Evolutionary conservation across 2,797 vertebrate genomes (phyloP).

Genomic region (Etheostoma perlongum): DNA sequence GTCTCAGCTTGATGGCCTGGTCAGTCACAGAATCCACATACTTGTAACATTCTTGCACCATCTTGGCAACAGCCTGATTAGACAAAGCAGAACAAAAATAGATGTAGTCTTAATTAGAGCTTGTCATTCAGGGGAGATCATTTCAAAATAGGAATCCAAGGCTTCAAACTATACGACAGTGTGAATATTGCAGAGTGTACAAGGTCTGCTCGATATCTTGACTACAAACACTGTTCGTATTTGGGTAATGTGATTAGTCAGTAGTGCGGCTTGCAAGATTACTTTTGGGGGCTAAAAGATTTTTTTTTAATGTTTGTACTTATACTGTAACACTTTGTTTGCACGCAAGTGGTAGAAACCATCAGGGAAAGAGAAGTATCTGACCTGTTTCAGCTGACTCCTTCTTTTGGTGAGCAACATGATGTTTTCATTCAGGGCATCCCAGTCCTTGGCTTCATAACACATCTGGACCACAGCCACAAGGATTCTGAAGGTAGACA

Average conservation of each 20-base stretch:
- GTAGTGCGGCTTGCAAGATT: neutral
- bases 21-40: conserved; percentile 94
- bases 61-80: conserved; percentile 96
- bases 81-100: conserved; percentile 23
- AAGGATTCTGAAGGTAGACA: conserved; percentile 96
- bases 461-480: conserved; percentile 98
- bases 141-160: neutral
- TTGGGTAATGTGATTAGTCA: neutral
- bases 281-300: neutral
- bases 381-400: conserved; percentile 98
- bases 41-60: conserved; percentile 98
- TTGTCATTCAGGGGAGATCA: neutral
- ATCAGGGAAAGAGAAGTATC: neutral
- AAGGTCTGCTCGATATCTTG: neutral
- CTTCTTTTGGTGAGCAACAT: conserved; percentile 96
- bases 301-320: neutral
- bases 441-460: conserved; percentile 97
- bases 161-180: neutral
- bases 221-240: neutral
- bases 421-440: conserved; percentile 97
- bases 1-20: conserved; percentile 92
- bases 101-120: neutral
- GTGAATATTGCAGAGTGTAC: neutral
- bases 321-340: neutral
- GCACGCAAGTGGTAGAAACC: neutral